These are phyloP conservation scores for Symphodus melops DNA, from an alignment of 2,113 vertebrate species.

Conservation along the genomic window DNA sequence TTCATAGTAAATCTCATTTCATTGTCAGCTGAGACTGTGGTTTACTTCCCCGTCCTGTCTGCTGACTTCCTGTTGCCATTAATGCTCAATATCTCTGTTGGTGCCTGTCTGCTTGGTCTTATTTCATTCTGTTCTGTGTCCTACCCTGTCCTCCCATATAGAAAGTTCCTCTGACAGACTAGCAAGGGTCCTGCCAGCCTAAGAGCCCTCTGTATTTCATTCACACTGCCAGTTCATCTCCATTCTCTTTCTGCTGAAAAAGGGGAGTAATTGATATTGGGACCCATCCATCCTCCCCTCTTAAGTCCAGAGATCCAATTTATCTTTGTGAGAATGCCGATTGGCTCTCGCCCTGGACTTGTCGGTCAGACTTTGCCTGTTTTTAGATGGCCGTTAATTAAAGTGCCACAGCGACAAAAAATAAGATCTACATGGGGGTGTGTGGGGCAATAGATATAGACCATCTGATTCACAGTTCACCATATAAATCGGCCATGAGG, in stretches of 20 bases:
- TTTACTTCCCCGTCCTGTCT: slow-evolving; percentile 76
- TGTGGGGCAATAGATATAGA: slow-evolving; percentile 73
- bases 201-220: slow-evolving; percentile 80
- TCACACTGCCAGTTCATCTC: slow-evolving; percentile 74
- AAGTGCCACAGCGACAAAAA: slow-evolving; percentile 80
- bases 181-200: slow-evolving; percentile 58
- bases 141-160: slow-evolving; percentile 69
- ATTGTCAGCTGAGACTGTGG: slow-evolving; percentile 76
- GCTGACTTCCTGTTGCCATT: slow-evolving; percentile 81
- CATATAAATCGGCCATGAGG: slow-evolving; percentile 78
- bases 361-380: slow-evolving; percentile 82
- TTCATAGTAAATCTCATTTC: slow-evolving; percentile 82
- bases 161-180: slow-evolving; percentile 78
- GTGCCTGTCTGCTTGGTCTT: slow-evolving; percentile 75
- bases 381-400: slow-evolving; percentile 84
- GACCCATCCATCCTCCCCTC: slow-evolving; percentile 82
- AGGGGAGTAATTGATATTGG: slow-evolving; percentile 83
- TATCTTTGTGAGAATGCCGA: slow-evolving; percentile 82
- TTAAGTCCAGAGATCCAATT: slow-evolving; percentile 82
- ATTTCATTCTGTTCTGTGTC: slow-evolving; percentile 76
- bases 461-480: slow-evolving; percentile 78
- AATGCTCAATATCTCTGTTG: slow-evolving; percentile 81
- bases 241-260: slow-evolving; percentile 70
- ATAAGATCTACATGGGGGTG: slow-evolving; percentile 76
- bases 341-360: slow-evolving; percentile 79